Conservation (phyloP, 2,113 vertebrate species). For the Cyanoderma ruficeps region DNA sequence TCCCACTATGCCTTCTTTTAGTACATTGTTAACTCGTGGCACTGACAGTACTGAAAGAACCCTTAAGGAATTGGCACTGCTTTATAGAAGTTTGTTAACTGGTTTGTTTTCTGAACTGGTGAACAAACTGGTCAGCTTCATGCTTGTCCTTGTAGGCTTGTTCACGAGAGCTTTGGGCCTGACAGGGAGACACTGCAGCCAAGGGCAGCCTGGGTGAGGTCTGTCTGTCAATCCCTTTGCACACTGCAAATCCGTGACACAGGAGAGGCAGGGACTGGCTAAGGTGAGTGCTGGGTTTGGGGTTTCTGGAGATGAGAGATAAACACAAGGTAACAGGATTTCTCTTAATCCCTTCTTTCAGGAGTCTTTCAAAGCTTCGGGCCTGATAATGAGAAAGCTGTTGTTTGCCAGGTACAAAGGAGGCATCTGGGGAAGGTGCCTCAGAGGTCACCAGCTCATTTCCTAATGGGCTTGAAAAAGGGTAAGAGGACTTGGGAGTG, state of each 20-base stretch:
- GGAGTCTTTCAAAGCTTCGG: neutral
- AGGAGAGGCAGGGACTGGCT: neutral
- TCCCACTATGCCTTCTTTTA: neutral
- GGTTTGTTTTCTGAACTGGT: neutral
- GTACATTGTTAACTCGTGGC: neutral
- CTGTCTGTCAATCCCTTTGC: neutral
- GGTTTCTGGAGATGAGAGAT: neutral
- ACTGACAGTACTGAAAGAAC: neutral
- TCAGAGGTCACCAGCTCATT: neutral
- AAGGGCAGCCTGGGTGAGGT: fast-evolving
- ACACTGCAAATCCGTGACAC: neutral
- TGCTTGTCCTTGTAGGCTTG: neutral
- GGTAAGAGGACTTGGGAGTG: neutral
- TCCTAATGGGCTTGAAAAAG: neutral
- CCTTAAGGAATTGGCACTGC: neutral
- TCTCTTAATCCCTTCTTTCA: neutral
- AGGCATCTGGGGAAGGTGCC: neutral
- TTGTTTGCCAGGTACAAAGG: neutral
- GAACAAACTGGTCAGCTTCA: neutral
- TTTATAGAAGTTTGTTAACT: neutral
- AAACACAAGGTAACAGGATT: neutral
- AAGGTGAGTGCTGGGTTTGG: neutral
- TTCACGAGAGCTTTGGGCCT: neutral
- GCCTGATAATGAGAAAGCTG: neutral
- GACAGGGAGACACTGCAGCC: neutral